These are phyloP conservation scores for Nothocercus nigrocapillus DNA, from an alignment of 2,113 vertebrate genomes.

Conservation along the genomic window DNA sequence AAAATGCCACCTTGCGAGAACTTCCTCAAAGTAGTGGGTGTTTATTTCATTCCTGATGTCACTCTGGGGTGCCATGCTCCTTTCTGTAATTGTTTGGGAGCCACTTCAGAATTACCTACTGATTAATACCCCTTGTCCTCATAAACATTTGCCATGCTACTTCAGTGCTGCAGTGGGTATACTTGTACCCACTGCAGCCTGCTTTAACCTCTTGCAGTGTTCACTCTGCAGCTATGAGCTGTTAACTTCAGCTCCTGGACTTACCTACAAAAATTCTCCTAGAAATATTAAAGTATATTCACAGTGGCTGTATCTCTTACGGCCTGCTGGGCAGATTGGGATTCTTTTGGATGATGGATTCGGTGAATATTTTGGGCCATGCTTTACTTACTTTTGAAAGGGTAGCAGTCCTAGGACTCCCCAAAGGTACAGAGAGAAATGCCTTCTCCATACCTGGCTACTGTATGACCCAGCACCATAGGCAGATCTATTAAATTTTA, in stretches of 20 bases:
- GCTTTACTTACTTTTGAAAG: background rate
- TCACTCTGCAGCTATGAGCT: background rate
- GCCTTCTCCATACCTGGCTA: background rate
- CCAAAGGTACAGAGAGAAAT: background rate
- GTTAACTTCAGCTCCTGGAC: background rate
- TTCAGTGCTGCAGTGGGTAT: background rate
- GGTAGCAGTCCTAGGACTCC: background rate
- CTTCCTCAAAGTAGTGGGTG: background rate
- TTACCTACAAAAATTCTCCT: background rate
- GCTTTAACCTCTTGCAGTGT: background rate
- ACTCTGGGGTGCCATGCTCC: background rate
- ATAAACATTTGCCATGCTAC: background rate
- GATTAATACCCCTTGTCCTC: background rate
- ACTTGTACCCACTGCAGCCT: background rate
- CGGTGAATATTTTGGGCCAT: background rate
- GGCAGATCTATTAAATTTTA: background rate
- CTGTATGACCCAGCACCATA: background rate
- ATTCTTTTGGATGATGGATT: background rate
- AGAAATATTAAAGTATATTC: background rate
- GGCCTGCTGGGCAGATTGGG: background rate
- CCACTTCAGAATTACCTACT: background rate
- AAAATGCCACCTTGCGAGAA: constrained; percentile 6
- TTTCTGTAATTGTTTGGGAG: background rate
- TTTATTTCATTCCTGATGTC: background rate
- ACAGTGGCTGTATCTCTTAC: background rate